Evolutionary conservation across 2,113 vertebrate species (phyloP).

Genomic region (Calyptommatus sinebrachiatus): DNA sequence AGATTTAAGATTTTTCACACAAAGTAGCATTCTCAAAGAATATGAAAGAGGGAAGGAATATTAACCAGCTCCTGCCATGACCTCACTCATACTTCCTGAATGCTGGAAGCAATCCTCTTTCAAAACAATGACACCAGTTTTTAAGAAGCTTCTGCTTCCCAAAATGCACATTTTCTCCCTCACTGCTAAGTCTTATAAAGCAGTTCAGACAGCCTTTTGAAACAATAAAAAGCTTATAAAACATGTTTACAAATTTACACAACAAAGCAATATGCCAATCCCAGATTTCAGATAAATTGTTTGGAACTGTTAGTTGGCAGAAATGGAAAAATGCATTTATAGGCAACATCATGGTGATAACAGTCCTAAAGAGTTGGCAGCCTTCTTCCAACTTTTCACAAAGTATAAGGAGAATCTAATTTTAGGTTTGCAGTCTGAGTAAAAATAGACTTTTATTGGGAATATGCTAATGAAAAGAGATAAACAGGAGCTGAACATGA

Average conservation of each 20-base stretch:
- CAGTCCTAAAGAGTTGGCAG: too few species aligned
- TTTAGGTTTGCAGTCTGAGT: too few species aligned
- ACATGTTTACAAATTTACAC: not conserved
- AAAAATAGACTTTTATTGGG: too few species aligned
- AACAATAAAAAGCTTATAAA: not conserved
- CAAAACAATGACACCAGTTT: not conserved
- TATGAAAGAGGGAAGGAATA: constrained; percentile 19
- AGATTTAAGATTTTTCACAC: constrained; percentile 59
- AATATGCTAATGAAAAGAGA: too few species aligned
- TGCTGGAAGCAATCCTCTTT: not conserved
- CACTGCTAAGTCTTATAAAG: not conserved
- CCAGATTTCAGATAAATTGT: too few species aligned
- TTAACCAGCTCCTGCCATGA: constrained; percentile 17
- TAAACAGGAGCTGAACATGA: too few species aligned
- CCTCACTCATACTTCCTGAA: constrained; percentile 12
- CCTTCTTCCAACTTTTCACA: too few species aligned
- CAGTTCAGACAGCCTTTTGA: not conserved
- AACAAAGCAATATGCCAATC: too few species aligned
- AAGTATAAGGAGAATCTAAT: too few species aligned
- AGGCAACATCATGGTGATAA: too few species aligned
- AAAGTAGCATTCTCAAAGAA: constrained; percentile 35
- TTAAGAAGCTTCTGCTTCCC: not conserved
- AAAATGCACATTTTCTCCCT: not conserved
- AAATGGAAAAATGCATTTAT: too few species aligned
- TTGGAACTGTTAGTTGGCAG: too few species aligned